Base-by-base conservation (phyloP, 2,888 invertebrate species). In the Chouioia cunea region DNA sequence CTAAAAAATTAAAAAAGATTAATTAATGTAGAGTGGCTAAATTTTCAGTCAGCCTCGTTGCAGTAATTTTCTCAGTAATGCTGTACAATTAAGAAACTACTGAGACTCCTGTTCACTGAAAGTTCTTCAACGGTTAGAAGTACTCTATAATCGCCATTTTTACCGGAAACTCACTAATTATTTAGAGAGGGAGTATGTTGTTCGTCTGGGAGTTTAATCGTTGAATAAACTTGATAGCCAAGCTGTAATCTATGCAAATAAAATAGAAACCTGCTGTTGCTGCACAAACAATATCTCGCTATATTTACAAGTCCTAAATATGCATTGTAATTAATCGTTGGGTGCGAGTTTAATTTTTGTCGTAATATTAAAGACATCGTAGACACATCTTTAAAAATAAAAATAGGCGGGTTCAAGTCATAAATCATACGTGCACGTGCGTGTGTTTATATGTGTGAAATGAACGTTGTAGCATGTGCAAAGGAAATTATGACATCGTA, bases 401-500 rank as follows among this genome's bases (percentile, higher is more conserved):
- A 43, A 48, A 20, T 56, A 44, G 14, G 36, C 43, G 10, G 2
- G 20, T 22, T 16, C 14, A 47, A 22, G 22, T 65, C 64, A 50
- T 65, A 65, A 70, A 70, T 70, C 65, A 59, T 22, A 36, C 16
- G 4, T 4, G 44, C 18, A 22, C 4, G 1, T 15, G 18, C 1
- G 15, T 20, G 20, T 22, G 14, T 22, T 22, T 12, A 43, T 36
- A 12, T 63, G 50, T 52, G 56, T 50, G 64, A 43, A 60, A 16
- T 18, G 53, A 18, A 8, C 23, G 36, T 10, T 50, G 16, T 58
- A 15, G 64, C 54, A 56, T 53, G 56, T 52, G 63, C 54, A 59
- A 36, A 52, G 52, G 46, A 62, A 71, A 71, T 66, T 58, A 53
- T 64, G 71, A 23, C 48, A 27, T 65, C 56, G 57, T 63, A 16